phyloP scores from a whole-genome alignment of 2,113 vertebrate genomes.

The Sander vitreus region DNA sequence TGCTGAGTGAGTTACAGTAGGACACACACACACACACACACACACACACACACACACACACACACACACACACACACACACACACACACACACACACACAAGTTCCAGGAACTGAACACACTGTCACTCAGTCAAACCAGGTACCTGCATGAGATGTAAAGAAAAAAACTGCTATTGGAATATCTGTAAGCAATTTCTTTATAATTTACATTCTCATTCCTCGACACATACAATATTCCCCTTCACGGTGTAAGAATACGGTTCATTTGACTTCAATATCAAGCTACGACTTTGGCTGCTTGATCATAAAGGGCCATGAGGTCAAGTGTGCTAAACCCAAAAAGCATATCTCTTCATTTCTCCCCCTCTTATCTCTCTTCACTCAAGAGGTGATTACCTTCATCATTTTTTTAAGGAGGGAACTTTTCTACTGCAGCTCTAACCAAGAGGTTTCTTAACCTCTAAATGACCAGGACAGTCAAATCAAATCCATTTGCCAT shows the following conservation, averaged over 20 bases:
- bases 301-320: constrained; percentile 46
- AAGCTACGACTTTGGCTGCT: constrained; percentile 49
- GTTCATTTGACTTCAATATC: constrained; percentile 48
- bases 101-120: background rate
- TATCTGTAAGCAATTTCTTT: background rate
- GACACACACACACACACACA: too few species aligned
- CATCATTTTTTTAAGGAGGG: constrained; percentile 36
- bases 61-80: too few species aligned
- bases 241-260: constrained; percentile 1
- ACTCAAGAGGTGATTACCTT: constrained; percentile 61
- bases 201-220: background rate
- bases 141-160: background rate
- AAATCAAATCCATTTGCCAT: constrained; percentile 58
- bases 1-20: too few species aligned
- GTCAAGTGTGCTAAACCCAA: constrained; percentile 49
- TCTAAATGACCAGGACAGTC: constrained; percentile 40
- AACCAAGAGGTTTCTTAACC: constrained; percentile 25
- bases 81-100: too few species aligned
- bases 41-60: too few species aligned
- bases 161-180: background rate
- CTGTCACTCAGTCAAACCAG: background rate
- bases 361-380: constrained; percentile 60
- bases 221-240: background rate
- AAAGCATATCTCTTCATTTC: constrained; percentile 34
- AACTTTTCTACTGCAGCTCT: constrained; percentile 24